Evolutionary conservation across 2,797 vertebrate species (phyloP), one percentile per base, ranked within the genome.

Genomic region (Sparus aurata): DNA sequence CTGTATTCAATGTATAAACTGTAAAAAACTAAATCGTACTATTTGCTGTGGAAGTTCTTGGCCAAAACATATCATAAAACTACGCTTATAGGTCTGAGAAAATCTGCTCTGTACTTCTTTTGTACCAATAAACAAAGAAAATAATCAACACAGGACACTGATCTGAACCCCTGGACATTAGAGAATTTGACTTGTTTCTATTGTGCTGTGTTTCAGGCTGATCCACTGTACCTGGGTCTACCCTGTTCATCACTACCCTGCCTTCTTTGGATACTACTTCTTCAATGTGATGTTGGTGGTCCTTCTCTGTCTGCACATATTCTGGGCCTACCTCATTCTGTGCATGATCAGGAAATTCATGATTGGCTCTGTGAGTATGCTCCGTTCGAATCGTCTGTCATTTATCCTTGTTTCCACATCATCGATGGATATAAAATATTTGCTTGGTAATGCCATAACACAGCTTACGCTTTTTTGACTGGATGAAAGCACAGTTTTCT

Each of bases 241-340:
- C 50, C 97, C 97, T 0, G 57, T 95, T 0, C 78, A 92, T 20
- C 34, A 91, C 50, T 98, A 97, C 85, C 95, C 95, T 0, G 91
- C 96, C 10, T 97, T 97, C 88, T 95, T 97, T 73, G 97, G 97
- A 0, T 99, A 98, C 88, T 95, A 97, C 85, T 94, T 98, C 73
- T 97, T 97, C 92, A 98, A 98, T 8, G 87, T 93, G 15, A 94
- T 96, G 89, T 94, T 99, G 25, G 54, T 97, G 83, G 38, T 94
- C 45, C 94, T 99, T 2, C 96, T 97, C 75, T 85, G 92, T 63
- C 95, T 99, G 53, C 97, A 98, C 76, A 58, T 97, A 2, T 99
- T 98, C 90, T 99, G 98, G 98, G 96, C 95, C 9, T 97, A 96
- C 75, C 94, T 97, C 66, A 96, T 98, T 76, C 86, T 97, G 63